These are phyloP conservation scores for Sepiola atlantica DNA, from an alignment of 2,888 invertebrate species.

Conservation along the genomic window DNA sequence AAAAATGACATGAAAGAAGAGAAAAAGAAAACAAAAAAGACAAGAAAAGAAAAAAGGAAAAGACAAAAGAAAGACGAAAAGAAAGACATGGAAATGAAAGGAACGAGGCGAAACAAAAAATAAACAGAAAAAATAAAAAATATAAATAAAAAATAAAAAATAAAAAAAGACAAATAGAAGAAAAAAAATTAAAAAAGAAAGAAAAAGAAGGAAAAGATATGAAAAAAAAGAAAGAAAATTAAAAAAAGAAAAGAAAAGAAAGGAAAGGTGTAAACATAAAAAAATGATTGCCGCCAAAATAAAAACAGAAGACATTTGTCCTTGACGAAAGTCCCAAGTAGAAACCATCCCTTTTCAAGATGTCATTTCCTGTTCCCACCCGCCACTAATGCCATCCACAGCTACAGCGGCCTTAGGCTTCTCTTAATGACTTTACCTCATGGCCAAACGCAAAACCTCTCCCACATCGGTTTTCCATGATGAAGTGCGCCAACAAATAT, in stretches of 20 bases:
- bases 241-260: neutral
- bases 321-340: neutral
- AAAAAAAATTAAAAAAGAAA: neutral
- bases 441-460: neutral
- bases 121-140: neutral
- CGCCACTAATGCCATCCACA: neutral
- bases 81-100: neutral
- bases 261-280: too few relatives aligned
- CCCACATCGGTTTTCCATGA: neutral
- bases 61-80: neutral
- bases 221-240: neutral
- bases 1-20: neutral
- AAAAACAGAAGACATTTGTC: neutral
- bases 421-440: neutral
- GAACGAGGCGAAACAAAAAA: neutral
- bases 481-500: neutral
- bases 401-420: neutral
- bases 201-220: neutral
- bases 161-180: neutral
- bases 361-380: neutral
- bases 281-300: too few relatives aligned
- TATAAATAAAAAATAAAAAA: neutral
- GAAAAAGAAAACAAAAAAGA: neutral
- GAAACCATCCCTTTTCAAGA: neutral
- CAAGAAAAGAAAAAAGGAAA: neutral